These are phyloP conservation scores for Montipora foliosa DNA, from an alignment of 64 coral and sea anemone species.

Conservation along the genomic window DNA sequence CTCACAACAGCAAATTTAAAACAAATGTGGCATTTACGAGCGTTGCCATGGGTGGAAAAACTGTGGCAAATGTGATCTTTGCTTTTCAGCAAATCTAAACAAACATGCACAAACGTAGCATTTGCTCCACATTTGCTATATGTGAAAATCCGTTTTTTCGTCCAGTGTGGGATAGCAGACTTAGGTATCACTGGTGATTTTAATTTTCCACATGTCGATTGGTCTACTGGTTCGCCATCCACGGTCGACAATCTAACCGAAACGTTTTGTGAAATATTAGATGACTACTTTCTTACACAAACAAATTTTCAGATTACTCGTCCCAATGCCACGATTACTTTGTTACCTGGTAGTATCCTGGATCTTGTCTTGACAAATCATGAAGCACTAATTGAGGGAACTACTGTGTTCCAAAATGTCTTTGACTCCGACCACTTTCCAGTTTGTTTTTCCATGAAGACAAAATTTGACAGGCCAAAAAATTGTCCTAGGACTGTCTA, in stretches of 20 bases:
- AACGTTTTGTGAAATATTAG: conserved; percentile 56
- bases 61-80: too few species aligned
- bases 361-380: conserved; percentile 62
- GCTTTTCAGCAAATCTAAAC: too few species aligned
- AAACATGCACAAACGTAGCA: too few species aligned
- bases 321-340: too few species aligned
- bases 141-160: too few species aligned
- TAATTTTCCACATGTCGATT: neutral
- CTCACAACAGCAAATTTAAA: too few species aligned
- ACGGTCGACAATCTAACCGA: conserved; percentile 12
- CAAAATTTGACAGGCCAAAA: conserved; percentile 49
- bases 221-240: conserved; percentile 63
- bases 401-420: conserved; percentile 18
- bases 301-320: too few species aligned
- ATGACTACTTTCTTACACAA: conserved; percentile 52
- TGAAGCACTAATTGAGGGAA: conserved; percentile 58
- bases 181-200: neutral
- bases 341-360: too few species aligned
- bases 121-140: too few species aligned
- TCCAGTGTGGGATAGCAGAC: conserved; percentile 39
- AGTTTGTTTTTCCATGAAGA: conserved; percentile 62
- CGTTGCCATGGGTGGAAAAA: too few species aligned
- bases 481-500: conserved; percentile 59
- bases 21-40: too few species aligned
- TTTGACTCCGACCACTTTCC: conserved; percentile 66